phyloP scores from a whole-genome alignment of 1,140 invertebrate genomes.

The Drosophila ficusphila region DNA sequence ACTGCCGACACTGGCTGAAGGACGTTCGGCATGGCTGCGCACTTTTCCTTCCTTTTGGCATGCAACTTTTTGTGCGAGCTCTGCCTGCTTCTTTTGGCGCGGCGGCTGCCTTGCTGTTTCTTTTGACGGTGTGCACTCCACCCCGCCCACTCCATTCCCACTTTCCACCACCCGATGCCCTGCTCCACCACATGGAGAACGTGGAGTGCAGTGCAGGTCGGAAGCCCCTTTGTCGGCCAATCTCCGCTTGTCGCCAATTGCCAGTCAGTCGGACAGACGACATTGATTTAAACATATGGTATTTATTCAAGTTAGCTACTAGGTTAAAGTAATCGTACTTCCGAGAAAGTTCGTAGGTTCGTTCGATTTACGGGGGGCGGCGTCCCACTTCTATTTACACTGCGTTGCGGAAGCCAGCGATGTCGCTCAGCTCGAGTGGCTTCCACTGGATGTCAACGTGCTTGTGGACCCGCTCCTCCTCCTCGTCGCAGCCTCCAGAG shows the following conservation, averaged over 20 bases:
- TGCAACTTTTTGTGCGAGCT: slow-evolving; percentile 29
- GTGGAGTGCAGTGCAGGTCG: background rate
- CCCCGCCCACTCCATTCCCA: background rate
- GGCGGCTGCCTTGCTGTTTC: slow-evolving; percentile 34
- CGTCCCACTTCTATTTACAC: background rate
- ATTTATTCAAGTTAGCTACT: slow-evolving; percentile 7
- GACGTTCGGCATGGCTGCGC: slow-evolving; percentile 43
- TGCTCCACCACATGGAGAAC: background rate
- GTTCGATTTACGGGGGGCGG: no score
- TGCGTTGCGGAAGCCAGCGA: slow-evolving; percentile 52
- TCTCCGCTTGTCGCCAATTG: background rate
- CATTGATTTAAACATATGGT: background rate
- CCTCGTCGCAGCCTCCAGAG: slow-evolving; percentile 25
- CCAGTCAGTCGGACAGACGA: background rate
- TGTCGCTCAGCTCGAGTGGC: slow-evolving; percentile 44
- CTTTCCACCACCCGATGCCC: background rate
- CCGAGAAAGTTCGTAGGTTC: background rate
- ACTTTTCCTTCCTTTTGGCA: slow-evolving; percentile 62
- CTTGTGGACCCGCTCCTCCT: slow-evolving; percentile 35
- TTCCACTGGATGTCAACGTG: slow-evolving; percentile 63
- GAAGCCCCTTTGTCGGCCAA: background rate
- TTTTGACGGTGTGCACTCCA: slow-evolving; percentile 24
- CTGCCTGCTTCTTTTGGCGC: slow-evolving; percentile 47
- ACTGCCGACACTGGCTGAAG: slow-evolving; percentile 51
- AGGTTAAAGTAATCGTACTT: slow-evolving; percentile 18